These are phyloP conservation scores for Trematocara variabile DNA, from an alignment of 2,113 vertebrate genomes.

Conservation along the genomic window DNA sequence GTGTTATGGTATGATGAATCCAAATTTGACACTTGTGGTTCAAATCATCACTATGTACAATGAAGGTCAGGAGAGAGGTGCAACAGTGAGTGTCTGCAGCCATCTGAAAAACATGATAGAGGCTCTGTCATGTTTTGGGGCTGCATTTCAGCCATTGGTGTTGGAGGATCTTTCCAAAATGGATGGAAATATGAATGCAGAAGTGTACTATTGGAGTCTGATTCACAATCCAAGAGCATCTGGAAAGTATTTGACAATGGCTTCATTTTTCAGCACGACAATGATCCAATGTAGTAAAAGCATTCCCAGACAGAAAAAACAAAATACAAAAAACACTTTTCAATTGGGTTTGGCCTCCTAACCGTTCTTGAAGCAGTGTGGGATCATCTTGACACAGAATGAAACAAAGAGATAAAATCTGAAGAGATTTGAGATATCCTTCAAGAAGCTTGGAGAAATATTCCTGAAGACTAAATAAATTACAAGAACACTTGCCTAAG, in stretches of 20 bases:
- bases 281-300: neutral
- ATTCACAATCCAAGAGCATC: neutral
- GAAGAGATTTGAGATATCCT: neutral
- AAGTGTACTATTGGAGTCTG: neutral
- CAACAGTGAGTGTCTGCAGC: neutral
- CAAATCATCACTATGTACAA: neutral
- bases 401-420: neutral
- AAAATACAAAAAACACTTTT: neutral
- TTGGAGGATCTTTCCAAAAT: neutral
- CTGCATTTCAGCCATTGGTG: neutral
- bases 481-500: neutral
- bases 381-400: neutral
- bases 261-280: neutral
- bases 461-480: neutral
- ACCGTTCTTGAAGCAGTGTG: neutral
- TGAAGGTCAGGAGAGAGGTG: neutral
- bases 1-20: neutral
- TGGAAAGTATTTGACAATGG: neutral
- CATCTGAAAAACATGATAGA: neutral
- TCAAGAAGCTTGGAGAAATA: neutral
- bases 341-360: neutral
- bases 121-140: neutral
- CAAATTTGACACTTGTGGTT: neutral
- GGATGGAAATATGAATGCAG: neutral
- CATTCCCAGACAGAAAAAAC: neutral